Conservation (phyloP, 2,113 vertebrate species). For the Hydrochoerus hydrochaeris region DNA sequence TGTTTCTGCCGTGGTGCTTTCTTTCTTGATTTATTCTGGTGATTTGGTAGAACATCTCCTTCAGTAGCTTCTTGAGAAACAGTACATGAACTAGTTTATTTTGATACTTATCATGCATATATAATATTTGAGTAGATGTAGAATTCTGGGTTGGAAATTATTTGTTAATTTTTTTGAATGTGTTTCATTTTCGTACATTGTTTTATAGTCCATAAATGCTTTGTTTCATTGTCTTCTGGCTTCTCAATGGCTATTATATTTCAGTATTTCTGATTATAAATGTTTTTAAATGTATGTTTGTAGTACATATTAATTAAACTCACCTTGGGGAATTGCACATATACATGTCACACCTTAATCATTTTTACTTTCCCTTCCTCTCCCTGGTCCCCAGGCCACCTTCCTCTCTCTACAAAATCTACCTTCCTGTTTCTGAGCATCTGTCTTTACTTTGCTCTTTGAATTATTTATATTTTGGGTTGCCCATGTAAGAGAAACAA, state of each 20-base stretch:
- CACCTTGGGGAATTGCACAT: not conserved
- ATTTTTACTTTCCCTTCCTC: not conserved
- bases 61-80: not conserved
- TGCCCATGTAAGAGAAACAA: not conserved
- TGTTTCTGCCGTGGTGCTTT: not conserved
- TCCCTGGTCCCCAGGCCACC: not conserved
- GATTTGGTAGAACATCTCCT: not conserved
- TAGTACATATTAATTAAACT: not conserved
- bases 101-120: slow-evolving; percentile 6
- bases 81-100: not conserved
- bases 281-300: not conserved
- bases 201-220: not conserved
- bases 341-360: not conserved
- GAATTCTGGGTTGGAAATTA: slow-evolving; percentile 48
- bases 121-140: slow-evolving; percentile 38
- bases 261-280: not conserved
- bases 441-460: not conserved
- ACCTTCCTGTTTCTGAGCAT: not conserved
- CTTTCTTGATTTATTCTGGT: slow-evolving; percentile 10
- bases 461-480: not conserved
- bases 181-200: not conserved
- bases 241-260: not conserved
- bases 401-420: not conserved
- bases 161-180: slow-evolving; percentile 45
- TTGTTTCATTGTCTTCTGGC: not conserved